These are phyloP conservation scores for Agrenia bidenticulata DNA, from an alignment of 2,888 invertebrate genomes.

Conservation along the genomic window DNA sequence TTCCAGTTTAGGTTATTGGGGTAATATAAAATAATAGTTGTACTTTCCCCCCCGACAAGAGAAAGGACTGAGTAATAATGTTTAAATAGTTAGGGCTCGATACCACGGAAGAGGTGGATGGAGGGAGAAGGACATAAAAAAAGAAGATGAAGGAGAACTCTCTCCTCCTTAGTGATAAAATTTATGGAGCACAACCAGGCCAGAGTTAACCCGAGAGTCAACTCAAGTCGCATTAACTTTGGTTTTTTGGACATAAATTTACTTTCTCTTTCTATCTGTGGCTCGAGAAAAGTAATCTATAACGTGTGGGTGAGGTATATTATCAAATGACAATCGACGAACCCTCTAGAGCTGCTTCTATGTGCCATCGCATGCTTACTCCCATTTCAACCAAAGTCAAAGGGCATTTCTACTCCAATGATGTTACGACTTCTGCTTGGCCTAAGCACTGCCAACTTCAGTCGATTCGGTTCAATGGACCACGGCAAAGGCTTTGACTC, in stretches of 20 bases:
- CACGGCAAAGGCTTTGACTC: conserved; percentile 11
- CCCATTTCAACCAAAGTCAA: conserved; percentile 17
- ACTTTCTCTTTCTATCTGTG: conserved; percentile 11
- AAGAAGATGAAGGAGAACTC: conserved; percentile 13
- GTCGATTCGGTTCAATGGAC: conserved; percentile 44
- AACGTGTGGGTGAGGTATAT: conserved; percentile 9
- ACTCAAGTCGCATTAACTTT: conserved; percentile 21
- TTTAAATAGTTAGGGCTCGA: neutral
- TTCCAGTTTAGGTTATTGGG: conserved; percentile 6
- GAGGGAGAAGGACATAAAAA: conserved; percentile 4
- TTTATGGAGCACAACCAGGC: conserved; percentile 36
- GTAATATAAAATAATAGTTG: conserved; percentile 20
- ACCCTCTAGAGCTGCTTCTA: neutral
- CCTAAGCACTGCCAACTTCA: conserved; percentile 10
- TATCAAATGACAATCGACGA: conserved; percentile 20
- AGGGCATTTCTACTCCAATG: conserved; percentile 8
- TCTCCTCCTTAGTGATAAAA: conserved; percentile 38
- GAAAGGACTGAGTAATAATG: neutral
- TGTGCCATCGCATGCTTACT: conserved; percentile 19
- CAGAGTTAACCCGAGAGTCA: conserved; percentile 15
- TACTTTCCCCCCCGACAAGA: neutral
- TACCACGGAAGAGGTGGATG: neutral
- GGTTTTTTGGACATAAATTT: conserved; percentile 23
- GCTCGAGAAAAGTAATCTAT: conserved; percentile 2
- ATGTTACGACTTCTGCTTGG: neutral